Base-by-base conservation (phyloP, 2,113 vertebrate species). In the Bothrops jararaca region DNA sequence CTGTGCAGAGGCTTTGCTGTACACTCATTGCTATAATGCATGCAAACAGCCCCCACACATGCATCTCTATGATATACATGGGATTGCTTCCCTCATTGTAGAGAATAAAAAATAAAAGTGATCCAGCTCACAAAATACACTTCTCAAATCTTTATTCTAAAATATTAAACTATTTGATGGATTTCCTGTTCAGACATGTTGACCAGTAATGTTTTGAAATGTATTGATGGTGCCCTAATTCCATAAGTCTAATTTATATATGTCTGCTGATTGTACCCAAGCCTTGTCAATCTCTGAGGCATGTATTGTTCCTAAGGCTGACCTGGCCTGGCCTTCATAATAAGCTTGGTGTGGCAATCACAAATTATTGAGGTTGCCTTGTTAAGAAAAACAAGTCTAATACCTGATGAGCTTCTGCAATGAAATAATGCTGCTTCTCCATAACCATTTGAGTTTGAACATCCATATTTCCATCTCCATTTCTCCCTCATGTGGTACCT, bases 131-230 rank as follows among this genome's bases (percentile, higher is more conserved):
- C 85, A 5, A n/a, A 29, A 3, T n/a, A 0, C 3, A 7, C 39
- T 92, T 80, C 0, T 93, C 24, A 87, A 80, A 91, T 90, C 26
- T 85, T 86, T 42, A 45, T 15, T 39, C 53, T 74, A 92, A 90
- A 10, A 39, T 8, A 8, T 91, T 4, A 0, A 0, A 0, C 57
- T 15, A 39, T 80, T 80, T 39, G 39, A 80, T 80, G 39, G 34
- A 39, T 92, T 94, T 56, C 23, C 34, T n/a, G 13, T 90, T 10
- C 23, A 6, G 12, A 91, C 86, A 26, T 0, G 0, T 53, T 88
- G 15, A 8, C 89, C 39, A 85, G 29, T 87, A 2, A 91, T 54
- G 48, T 24, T 90, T 90, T 48, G 86, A 94, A 95, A 93, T 45
- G 39, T 42, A 15, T 74, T 53, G 45, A 74, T 48, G 22, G 58